A percentile compares a stretch with the other conserved stretches of the same genome.
Conservation (phyloP, 2,797 vertebrate genomes). For the Acanthis flammea region DNA sequence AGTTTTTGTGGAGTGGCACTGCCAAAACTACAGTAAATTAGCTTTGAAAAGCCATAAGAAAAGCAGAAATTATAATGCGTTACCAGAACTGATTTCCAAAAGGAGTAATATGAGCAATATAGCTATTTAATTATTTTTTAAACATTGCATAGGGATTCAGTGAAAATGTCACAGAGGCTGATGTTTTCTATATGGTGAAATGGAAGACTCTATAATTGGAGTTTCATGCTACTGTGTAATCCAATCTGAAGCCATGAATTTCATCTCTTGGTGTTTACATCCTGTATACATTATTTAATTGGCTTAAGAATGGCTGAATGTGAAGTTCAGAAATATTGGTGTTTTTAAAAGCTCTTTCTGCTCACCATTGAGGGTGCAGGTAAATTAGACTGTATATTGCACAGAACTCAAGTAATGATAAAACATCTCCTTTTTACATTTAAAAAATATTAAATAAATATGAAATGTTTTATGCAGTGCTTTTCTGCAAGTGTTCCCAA, state of each 20-base stretch:
- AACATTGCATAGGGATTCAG: not conserved
- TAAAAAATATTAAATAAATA: not conserved
- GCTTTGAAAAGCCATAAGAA: not conserved
- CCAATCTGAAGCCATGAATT: not conserved
- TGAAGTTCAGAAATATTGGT: not conserved
- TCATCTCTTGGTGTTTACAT: not conserved
- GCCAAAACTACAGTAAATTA: not conserved
- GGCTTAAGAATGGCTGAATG: not conserved
- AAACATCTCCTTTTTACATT: not conserved
- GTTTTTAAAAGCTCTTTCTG: not conserved
- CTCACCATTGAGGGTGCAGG: not conserved
- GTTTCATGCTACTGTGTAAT: not conserved
- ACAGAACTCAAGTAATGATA: not conserved
- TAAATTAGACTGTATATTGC: not conserved
- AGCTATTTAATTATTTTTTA: not conserved
- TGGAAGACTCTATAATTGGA: not conserved
- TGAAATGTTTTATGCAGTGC: not conserved
- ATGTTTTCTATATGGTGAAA: not conserved
- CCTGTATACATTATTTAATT: not conserved
- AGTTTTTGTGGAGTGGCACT: not conserved
- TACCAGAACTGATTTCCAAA: not conserved
- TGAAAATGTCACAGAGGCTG: not conserved
- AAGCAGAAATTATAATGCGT: accelerated
- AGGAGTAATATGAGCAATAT: not conserved
- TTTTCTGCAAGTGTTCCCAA: not conserved